A percentile compares a stretch with the other conserved stretches of the same genome.
Evolutionary conservation across 2,113 vertebrate genomes (phyloP).

Genomic region (Picathartes gymnocephalus): DNA sequence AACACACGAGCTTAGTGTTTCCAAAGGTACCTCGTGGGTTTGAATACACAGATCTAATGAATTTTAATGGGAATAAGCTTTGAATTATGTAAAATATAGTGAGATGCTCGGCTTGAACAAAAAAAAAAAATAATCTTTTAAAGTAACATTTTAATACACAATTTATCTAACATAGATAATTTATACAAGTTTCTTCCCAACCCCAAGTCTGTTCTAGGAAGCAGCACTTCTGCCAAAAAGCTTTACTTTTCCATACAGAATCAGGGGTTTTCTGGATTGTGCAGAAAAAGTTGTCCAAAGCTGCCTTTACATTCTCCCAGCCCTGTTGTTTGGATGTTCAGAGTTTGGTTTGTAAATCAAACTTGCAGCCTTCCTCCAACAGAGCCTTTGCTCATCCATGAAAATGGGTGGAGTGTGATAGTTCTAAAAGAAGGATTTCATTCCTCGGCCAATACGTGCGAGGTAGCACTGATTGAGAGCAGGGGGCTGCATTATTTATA

Average conservation of each 20-base stretch:
- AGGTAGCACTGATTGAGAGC: not conserved
- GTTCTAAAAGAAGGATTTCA: not conserved
- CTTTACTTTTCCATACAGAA: not conserved
- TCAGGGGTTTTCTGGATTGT: not conserved
- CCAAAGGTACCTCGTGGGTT: not conserved
- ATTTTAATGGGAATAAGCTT: conserved; percentile 46
- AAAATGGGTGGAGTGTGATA: fast-evolving
- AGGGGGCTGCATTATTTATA: conserved; percentile 28
- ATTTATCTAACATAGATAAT: conserved; percentile 49
- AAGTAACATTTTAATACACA: conserved; percentile 45
- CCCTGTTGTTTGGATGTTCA: not conserved
- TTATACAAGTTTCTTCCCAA: not conserved
- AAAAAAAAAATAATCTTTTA: conserved; percentile 29
- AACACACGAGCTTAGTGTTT: not conserved
- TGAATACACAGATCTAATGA: conserved; percentile 35
- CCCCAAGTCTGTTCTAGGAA: not conserved
- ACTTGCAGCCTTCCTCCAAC: not conserved
- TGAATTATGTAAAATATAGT: conserved; percentile 57
- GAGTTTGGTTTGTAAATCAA: not conserved
- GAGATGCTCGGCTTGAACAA: not conserved
- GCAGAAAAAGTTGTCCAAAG: not conserved
- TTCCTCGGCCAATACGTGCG: not conserved
- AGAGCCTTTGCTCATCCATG: not conserved
- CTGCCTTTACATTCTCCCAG: not conserved
- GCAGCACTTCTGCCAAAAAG: not conserved